Conservation (phyloP, 1,140 invertebrate species). For the Magallana angulata region DNA sequence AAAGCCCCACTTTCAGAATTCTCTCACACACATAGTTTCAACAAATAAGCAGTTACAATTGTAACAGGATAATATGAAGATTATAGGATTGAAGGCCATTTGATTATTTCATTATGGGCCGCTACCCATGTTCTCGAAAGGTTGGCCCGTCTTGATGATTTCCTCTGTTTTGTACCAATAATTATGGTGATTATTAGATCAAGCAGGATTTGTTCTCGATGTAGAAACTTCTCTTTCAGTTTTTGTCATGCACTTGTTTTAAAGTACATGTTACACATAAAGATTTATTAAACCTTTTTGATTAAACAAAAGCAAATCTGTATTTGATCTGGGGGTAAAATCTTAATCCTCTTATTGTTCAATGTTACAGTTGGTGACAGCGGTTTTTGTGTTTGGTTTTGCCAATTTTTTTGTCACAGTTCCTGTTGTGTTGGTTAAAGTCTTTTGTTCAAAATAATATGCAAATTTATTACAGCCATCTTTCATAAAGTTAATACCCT, state of each 20-base stretch:
- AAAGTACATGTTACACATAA: constrained; percentile 26
- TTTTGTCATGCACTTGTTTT: constrained; percentile 19
- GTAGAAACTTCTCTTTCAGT: neutral
- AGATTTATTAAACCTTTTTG: constrained; percentile 11
- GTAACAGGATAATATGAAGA: no score
- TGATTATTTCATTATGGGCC: no score
- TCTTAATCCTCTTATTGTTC: neutral
- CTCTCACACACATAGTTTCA: no score
- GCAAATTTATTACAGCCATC: no score
- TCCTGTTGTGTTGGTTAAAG: no score
- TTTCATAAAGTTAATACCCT: no score
- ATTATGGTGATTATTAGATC: neutral
- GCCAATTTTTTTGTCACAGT: neutral
- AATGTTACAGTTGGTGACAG: neutral
- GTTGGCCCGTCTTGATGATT: neutral
- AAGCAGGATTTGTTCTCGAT: constrained; percentile 5
- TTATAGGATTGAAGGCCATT: no score
- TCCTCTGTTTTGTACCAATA: neutral
- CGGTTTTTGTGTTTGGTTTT: neutral
- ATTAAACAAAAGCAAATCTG: neutral
- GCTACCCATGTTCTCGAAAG: no score
- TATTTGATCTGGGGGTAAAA: constrained; percentile 5
- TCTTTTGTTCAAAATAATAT: no score
- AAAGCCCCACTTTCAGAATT: no score
- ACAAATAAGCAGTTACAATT: no score